Percentiles rank a stretch among this genome's conserved stretches.
These are phyloP conservation scores for Hydrochoerus hydrochaeris DNA, from an alignment of 2,113 vertebrate genomes.

Conservation along the genomic window DNA sequence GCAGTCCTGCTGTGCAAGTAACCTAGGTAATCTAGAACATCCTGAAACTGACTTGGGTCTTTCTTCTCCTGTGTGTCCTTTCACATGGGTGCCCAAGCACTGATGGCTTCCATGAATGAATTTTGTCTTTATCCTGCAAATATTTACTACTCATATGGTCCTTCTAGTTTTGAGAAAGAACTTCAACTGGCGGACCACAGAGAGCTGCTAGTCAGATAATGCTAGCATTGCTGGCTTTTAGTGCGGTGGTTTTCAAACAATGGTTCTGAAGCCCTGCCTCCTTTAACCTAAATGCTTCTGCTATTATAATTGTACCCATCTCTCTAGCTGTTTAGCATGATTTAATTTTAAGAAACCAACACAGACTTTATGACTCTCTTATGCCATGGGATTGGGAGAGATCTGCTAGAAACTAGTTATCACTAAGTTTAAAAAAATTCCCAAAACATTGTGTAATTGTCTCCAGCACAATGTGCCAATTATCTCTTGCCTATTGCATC, in stretches of 20 bases:
- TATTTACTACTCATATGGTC: neutral
- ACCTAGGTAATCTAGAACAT: too few relatives aligned
- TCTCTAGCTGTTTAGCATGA: neutral
- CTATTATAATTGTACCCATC: neutral
- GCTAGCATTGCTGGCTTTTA: neutral
- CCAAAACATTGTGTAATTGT: neutral
- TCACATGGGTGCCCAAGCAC: neutral
- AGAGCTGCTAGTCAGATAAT: neutral
- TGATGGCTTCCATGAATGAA: neutral
- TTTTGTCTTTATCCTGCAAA: neutral
- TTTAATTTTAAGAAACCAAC: constrained; percentile 50
- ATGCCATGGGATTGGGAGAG: neutral
- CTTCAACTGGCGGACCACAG: neutral
- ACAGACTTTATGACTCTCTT: neutral
- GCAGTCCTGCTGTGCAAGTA: neutral
- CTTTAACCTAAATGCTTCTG: neutral
- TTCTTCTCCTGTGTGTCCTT: fast-evolving
- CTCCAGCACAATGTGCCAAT: neutral
- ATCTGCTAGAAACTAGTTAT: constrained; percentile 28
- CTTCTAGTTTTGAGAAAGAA: neutral
- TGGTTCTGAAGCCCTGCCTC: neutral
- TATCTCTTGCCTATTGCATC: neutral
- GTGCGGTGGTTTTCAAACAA: neutral
- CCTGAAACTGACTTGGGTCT: neutral
- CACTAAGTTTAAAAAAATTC: neutral